Evolutionary conservation across 1,140 invertebrate species (phyloP).

Genomic region (Drosophila azteca): DNA sequence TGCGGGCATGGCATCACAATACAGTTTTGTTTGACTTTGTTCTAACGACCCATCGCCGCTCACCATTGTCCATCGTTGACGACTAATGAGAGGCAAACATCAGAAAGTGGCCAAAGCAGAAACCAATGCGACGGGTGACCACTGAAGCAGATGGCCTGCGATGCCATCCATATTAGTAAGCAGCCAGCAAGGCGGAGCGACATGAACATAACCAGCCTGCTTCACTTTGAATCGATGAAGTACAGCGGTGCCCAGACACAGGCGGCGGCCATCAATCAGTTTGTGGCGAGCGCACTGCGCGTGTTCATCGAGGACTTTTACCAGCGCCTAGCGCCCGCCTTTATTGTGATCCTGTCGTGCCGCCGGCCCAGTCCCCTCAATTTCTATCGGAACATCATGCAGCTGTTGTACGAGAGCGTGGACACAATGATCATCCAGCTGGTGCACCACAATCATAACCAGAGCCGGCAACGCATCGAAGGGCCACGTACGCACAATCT

Average conservation of each 20-base stretch:
- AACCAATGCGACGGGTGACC: too few species aligned
- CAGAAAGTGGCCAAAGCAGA: too few species aligned
- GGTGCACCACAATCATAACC: constrained; percentile 39
- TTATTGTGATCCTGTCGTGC: constrained; percentile 59
- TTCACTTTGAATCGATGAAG: constrained; percentile 57
- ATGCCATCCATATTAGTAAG: constrained; percentile 1
- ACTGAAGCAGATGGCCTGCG: not conserved
- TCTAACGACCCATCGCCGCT: not conserved
- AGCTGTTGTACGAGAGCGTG: constrained; percentile 63
- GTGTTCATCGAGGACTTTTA: constrained; percentile 62
- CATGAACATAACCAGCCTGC: constrained; percentile 61
- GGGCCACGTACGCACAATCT: constrained; percentile 50
- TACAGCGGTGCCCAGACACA: constrained; percentile 57
- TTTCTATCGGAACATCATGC: constrained; percentile 63
- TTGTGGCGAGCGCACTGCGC: constrained; percentile 52
- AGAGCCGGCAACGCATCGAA: constrained; percentile 16
- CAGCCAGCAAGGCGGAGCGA: constrained; percentile 16
- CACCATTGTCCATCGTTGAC: not conserved
- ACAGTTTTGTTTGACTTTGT: constrained; percentile 35
- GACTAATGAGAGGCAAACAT: constrained; percentile 48
- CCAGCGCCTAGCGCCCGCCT: constrained; percentile 53
- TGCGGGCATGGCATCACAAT: constrained; percentile 31
- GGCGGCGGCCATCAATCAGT: constrained; percentile 46
- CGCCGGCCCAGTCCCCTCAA: constrained; percentile 58
- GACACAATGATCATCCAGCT: constrained; percentile 62